Conservation (phyloP, 2,888 invertebrate species). For the Latheticus oryzae region DNA sequence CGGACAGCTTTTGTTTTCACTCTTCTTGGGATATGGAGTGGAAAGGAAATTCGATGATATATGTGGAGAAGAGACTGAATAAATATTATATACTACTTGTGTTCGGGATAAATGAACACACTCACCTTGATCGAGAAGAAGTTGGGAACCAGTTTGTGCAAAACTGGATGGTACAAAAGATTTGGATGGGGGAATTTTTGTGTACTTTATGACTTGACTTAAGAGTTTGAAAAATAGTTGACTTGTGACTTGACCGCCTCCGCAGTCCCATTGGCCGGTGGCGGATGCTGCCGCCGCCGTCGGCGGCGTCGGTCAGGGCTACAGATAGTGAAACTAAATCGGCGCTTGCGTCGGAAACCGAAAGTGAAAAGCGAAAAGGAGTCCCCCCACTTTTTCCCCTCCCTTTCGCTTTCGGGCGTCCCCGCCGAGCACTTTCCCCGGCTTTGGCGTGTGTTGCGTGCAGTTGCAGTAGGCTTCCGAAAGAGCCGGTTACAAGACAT, state of each 20-base stretch:
- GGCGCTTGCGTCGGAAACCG: constrained; percentile 64
- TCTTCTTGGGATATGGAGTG: too few relatives aligned
- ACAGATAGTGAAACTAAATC: constrained; percentile 63
- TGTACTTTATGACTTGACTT: too few relatives aligned
- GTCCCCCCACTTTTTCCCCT: constrained; percentile 70
- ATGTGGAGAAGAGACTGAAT: constrained; percentile 2
- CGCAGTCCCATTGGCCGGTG: constrained; percentile 28
- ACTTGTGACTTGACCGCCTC: too few relatives aligned
- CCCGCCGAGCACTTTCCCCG: constrained; percentile 63
- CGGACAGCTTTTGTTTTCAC: constrained; percentile 38
- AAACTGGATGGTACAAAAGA: constrained; percentile 40
- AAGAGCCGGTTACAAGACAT: constrained; percentile 65
- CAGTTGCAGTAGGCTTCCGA: constrained; percentile 71
- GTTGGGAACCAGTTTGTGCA: constrained; percentile 39
- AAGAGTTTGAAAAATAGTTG: too few relatives aligned
- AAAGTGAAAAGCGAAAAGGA: constrained; percentile 65
- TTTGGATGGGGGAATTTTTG: too few relatives aligned
- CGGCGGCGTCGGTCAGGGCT: constrained; percentile 59
- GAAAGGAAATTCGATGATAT: not conserved
- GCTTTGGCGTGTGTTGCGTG: constrained; percentile 71
- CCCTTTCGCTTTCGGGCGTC: constrained; percentile 76
- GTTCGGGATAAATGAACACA: constrained; percentile 6
- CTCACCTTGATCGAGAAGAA: constrained; percentile 41
- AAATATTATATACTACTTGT: too few relatives aligned
- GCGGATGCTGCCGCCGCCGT: constrained; percentile 45